Conservation (phyloP, 2,888 invertebrate species). For the Himalopsyche kuldschensis region DNA sequence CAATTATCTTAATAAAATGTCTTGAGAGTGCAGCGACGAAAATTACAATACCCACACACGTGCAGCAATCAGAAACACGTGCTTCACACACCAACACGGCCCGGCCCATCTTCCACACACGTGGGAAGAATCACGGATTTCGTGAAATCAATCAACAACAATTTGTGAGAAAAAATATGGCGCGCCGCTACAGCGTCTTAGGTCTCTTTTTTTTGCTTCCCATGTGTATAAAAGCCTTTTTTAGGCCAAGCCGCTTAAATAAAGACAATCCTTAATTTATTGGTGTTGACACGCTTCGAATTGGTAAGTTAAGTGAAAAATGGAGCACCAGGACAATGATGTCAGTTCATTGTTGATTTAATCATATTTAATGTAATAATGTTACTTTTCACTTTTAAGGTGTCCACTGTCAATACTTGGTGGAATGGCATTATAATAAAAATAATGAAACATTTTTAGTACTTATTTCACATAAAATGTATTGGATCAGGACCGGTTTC, state of each 20-base stretch:
- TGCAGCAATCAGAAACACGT: slow-evolving; percentile 3
- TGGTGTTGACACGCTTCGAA: background rate
- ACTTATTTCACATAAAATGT: too few relatives aligned
- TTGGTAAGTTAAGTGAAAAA: background rate
- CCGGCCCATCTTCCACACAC: slow-evolving; percentile 3
- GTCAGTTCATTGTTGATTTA: background rate
- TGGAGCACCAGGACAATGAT: background rate
- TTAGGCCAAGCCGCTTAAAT: background rate
- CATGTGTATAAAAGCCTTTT: background rate
- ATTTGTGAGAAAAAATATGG: background rate
- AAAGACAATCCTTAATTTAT: background rate
- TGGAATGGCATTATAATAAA: too few relatives aligned
- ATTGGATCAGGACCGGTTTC: too few relatives aligned
- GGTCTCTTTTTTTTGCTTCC: background rate
- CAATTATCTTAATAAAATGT: background rate
- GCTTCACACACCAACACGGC: slow-evolving; percentile 21
- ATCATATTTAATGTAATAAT: background rate
- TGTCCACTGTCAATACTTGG: too few relatives aligned
- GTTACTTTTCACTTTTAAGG: too few relatives aligned
- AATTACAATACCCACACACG: background rate
- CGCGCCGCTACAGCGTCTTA: background rate
- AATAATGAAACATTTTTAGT: too few relatives aligned
- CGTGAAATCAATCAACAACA: background rate
- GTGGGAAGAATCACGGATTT: slow-evolving; percentile 13
- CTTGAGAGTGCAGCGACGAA: background rate